Conservation (phyloP, 2,797 vertebrate genomes). For the Calcarius lapponicus region DNA sequence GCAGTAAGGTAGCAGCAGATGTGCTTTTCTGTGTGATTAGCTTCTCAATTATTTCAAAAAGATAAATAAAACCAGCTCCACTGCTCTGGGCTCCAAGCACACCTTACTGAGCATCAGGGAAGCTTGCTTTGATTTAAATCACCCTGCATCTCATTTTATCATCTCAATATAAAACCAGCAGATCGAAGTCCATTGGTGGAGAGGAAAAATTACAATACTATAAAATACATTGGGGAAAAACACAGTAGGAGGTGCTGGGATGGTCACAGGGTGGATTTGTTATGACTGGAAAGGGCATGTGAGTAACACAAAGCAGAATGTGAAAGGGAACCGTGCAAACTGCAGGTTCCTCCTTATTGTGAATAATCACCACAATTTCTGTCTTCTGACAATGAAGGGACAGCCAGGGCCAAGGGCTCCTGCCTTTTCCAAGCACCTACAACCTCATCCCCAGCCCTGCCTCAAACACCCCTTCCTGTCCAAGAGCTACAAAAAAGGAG, state of each 20-base stretch:
- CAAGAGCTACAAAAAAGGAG: not conserved
- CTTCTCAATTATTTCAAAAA: slow-evolving; percentile 4
- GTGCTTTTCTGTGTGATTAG: not conserved
- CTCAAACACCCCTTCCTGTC: not conserved
- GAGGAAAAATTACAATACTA: not conserved
- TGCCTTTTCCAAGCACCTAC: not conserved
- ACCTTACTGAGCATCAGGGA: not conserved
- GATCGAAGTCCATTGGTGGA: not conserved
- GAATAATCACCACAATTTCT: not conserved
- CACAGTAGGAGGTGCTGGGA: not conserved
- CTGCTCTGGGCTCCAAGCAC: not conserved
- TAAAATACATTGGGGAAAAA: not conserved
- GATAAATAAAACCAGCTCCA: not conserved
- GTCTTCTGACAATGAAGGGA: not conserved
- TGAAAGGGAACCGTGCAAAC: not conserved
- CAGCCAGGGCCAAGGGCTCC: not conserved
- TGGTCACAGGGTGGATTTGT: not conserved
- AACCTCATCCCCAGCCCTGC: not conserved
- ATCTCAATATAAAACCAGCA: not conserved
- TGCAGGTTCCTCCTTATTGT: not conserved
- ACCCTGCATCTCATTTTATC: not conserved
- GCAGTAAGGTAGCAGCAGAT: not conserved
- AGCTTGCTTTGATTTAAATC: not conserved
- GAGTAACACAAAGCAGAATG: not conserved
- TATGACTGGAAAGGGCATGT: not conserved